Evolutionary conservation across 2,797 vertebrate species (phyloP).

Genomic region (Molothrus ater): DNA sequence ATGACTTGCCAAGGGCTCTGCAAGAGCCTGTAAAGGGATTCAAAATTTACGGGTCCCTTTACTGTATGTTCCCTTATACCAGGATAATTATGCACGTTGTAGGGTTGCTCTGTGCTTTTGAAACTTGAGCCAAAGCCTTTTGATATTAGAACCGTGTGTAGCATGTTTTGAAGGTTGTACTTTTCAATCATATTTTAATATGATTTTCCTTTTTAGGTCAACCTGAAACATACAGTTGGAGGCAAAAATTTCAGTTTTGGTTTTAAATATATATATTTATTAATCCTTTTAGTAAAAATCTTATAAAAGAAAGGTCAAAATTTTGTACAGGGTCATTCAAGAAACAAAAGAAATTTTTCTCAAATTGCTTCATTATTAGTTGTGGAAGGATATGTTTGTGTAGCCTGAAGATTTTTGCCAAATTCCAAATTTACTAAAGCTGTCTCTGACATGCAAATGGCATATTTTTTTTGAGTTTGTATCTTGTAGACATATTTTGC

Average conservation of each 20-base stretch:
- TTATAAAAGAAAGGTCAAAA: background rate
- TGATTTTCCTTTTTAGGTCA: background rate
- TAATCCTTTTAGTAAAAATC: background rate
- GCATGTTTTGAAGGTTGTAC: background rate
- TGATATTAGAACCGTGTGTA: slow-evolving; percentile 20
- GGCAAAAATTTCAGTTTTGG: background rate
- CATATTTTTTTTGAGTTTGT: background rate
- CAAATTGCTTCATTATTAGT: background rate
- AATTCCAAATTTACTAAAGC: background rate
- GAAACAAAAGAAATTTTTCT: background rate
- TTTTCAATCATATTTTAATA: background rate
- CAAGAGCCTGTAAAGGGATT: slow-evolving; percentile 31
- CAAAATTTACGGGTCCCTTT: slow-evolving; percentile 43
- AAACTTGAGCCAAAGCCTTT: background rate
- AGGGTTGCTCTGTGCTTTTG: slow-evolving; percentile 35
- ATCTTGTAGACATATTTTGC: background rate
- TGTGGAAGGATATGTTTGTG: background rate
- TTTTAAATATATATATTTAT: background rate
- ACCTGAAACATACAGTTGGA: background rate
- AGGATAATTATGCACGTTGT: background rate
- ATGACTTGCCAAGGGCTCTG: slow-evolving; percentile 48
- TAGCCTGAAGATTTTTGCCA: background rate
- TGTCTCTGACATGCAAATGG: background rate
- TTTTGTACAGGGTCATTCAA: background rate
- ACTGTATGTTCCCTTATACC: background rate